A percentile compares a stretch with the other conserved stretches of the same genome.
Conservation (phyloP, 2,888 invertebrate genomes). For the Syrphus vitripennis region DNA sequence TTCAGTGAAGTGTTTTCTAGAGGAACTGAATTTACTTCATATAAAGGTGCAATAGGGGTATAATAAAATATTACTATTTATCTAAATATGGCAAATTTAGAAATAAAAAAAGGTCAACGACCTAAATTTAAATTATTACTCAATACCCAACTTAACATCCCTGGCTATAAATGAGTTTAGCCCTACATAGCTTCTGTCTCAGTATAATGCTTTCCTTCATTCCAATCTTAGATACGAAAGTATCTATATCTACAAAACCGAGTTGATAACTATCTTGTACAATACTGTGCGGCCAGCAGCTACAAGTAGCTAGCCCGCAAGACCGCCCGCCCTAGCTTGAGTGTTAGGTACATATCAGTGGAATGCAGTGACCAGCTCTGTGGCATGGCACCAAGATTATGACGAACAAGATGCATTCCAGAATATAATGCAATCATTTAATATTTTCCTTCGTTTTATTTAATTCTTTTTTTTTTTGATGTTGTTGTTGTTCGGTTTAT, state of each 20-base stretch:
- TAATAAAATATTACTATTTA: no score
- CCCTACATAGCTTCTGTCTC: not conserved
- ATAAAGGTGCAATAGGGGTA: no score
- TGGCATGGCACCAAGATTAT: conserved; percentile 26
- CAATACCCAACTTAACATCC: not conserved
- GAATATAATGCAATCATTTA: conserved; percentile 61
- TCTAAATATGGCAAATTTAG: no score
- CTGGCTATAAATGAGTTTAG: not conserved
- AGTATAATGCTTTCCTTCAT: conserved; percentile 59
- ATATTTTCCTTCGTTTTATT: conserved; percentile 11
- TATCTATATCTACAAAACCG: conserved; percentile 12
- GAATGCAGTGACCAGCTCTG: conserved; percentile 50
- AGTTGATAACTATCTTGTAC: conserved; percentile 38
- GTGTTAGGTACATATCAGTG: conserved; percentile 9
- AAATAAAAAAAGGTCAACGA: no score
- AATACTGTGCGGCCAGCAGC: not conserved
- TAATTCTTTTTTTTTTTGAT: not conserved
- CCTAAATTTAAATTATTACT: not conserved
- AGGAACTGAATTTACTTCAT: no score
- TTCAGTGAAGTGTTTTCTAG: no score
- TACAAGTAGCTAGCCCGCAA: conserved; percentile 29
- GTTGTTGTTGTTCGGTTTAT: not conserved
- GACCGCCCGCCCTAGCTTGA: not conserved
- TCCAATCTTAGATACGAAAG: conserved; percentile 50
- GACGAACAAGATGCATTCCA: conserved; percentile 60